Evolutionary conservation across 2,888 invertebrate species (phyloP), one percentile per base, ranked within the genome.

Genomic region (Metopia argyrocephala): DNA sequence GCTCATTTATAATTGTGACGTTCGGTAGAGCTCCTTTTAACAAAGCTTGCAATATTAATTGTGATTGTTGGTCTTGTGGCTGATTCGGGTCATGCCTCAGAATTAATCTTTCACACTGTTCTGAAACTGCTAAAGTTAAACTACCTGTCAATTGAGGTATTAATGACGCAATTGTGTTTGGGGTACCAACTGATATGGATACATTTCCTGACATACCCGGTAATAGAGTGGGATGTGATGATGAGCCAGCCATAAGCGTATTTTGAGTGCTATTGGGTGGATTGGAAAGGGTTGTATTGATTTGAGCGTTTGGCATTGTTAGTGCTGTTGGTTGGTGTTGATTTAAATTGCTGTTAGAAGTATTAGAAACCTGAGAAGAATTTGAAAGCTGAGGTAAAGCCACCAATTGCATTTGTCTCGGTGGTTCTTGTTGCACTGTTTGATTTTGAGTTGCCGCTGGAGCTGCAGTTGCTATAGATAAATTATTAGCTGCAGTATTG

Each of bases 21-120:
- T 91, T 90, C 25, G 90, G 90, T 65, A 91, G 61, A 0, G 91
- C 90, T 2, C 91, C 91, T 69, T 89, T 91, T 15, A 91, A 83
- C 70, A 91, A 83, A 5, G 91, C 91, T 78, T 91, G 91, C 56
- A 91, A 76, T 68, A 91, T 91, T 7, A 90, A 85, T 83, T 91
- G 91, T 23, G 91, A 91, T 73, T 91, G 91, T 62, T 90, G 87
- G 85, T 93, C 92, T 83, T 92, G 92, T 59, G 92, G 92, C 52
- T 92, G 87, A 69, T 92, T 92, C 3, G 93, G 93, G 83, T 93
- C 93, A 84, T 94, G 94, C 56, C 94, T 93, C 65, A 94, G 88
- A 52, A 94, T 92, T 56, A 94, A 90, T 25, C 93, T 91, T 46
- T 89, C 94, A 7, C 94, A 94, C 84, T 94, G 94, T 87, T 94